phyloP scores from a whole-genome alignment of 2,888 invertebrate species.

The Drosophila barbarae region DNA sequence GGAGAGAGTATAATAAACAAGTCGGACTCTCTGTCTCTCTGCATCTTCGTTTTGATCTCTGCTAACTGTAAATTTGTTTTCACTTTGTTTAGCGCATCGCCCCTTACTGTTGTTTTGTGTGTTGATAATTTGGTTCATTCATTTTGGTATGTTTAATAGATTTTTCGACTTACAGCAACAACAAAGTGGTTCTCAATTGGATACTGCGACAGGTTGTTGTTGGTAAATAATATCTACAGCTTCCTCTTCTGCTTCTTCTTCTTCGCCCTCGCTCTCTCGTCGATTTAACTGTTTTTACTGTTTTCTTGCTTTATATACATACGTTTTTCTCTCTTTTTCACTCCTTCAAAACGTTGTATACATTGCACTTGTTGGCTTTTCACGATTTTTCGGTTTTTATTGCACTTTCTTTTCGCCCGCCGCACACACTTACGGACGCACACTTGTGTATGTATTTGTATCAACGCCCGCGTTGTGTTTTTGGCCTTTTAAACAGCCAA shows the following conservation, averaged over 20 bases:
- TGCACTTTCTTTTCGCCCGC: conserved; percentile 69
- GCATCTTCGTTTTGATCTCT: conserved; percentile 31
- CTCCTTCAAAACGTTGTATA: conserved; percentile 52
- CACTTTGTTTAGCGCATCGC: conserved; percentile 74
- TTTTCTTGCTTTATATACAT: conserved; percentile 36
- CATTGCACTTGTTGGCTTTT: conserved; percentile 62
- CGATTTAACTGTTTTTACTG: conserved; percentile 38
- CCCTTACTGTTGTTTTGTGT: conserved; percentile 53
- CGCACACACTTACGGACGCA: conserved; percentile 23
- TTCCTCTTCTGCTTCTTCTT: conserved; percentile 17
- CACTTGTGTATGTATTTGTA: conserved; percentile 2
- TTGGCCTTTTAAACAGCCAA: conserved; percentile 13
- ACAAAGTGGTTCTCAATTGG: conserved; percentile 49
- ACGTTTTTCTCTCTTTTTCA: conserved; percentile 9
- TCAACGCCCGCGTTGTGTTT: conserved; percentile 17
- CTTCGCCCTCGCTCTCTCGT: conserved; percentile 15
- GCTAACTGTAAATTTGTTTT: conserved; percentile 74
- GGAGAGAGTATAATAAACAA: conserved; percentile 43
- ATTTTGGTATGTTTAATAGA: conserved; percentile 47
- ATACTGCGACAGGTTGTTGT: conserved; percentile 52
- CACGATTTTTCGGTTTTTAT: conserved; percentile 56
- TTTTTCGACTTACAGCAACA: conserved; percentile 55
- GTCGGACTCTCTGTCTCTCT: conserved; percentile 40
- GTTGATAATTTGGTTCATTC: conserved; percentile 54
- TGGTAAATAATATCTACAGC: conserved; percentile 29